Base-by-base conservation (phyloP, 2,113 vertebrate species). In the Corapipo altera region DNA sequence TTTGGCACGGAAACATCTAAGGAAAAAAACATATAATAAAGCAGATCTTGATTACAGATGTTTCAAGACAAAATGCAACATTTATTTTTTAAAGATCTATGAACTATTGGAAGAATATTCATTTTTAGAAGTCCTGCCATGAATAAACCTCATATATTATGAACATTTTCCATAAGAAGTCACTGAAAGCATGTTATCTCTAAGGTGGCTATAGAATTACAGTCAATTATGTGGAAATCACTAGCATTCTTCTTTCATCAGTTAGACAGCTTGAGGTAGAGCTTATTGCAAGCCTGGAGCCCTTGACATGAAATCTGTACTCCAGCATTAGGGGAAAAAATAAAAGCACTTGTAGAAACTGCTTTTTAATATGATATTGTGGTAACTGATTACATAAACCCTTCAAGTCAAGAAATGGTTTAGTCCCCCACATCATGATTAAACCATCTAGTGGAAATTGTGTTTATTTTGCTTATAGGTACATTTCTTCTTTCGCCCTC, bases 381-480 rank as follows among this genome's bases (percentile, higher is more conserved):
- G 94, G 84, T 93, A 96, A 77, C 91, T 92, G 91, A 93, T 91
- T 95, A 93, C 46, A 76, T 75, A 95, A 93, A 91, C 83, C 85
- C 78, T 87, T 94, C 79, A 88, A 85, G 84, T 87, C 64, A 85
- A 83, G 79, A 88, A 95, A 87, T 46, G 61, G 77, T 80, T 95
- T 85, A 92, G 80, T 87, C 75, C 70, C 78, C 32, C 54, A 83
- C 80, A 89, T 81, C 57, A 85, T 76, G 85, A 86, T 91, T 94
- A 95, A 95, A 94, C 84, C 83, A 77, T 91, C 86, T 49, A 95
- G 82, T 80, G 44, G 33, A 94, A 96, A 84, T 73, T 78, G 33
- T 91, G 96, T 97, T 97, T 96, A 81, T 96, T 97, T 97, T 96
- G 96, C 95, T 91, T 93, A 93, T 96, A 98, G 93, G 94, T 96